Evolutionary conservation across 1,140 invertebrate genomes (phyloP).

Genomic region (Trissolcus basalis): DNA sequence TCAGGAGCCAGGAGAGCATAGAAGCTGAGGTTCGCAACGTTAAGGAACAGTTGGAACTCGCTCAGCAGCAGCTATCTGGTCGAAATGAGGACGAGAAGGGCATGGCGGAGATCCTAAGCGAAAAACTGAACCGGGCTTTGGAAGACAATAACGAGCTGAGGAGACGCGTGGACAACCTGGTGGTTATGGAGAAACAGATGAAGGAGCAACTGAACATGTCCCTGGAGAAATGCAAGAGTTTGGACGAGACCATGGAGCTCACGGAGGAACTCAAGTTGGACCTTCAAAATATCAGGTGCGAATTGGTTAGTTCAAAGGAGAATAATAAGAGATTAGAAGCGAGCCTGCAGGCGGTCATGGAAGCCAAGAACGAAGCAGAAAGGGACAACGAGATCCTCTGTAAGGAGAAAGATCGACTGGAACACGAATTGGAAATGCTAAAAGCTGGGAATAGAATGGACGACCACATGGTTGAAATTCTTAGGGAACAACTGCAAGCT

Average conservation of each 20-base stretch:
- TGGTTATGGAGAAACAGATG: slow-evolving; percentile 52
- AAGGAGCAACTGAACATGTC: slow-evolving; percentile 61
- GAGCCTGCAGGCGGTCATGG: slow-evolving; percentile 45
- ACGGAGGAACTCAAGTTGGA: slow-evolving; percentile 65
- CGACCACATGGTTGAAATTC: slow-evolving; percentile 53
- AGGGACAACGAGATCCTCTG: slow-evolving; percentile 65
- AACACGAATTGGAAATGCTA: slow-evolving; percentile 56
- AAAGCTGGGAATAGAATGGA: slow-evolving; percentile 46
- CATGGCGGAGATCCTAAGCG: slow-evolving; percentile 49
- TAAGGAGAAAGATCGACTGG: slow-evolving; percentile 62
- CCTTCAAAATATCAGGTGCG: slow-evolving; percentile 56
- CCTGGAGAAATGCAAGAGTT: slow-evolving; percentile 60
- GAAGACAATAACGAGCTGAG: slow-evolving; percentile 66
- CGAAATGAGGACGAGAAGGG: slow-evolving; percentile 60
- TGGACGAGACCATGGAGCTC: slow-evolving; percentile 64
- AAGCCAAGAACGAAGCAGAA: slow-evolving; percentile 60
- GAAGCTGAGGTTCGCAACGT: slow-evolving; percentile 61
- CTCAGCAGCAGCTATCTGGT: slow-evolving; percentile 49
- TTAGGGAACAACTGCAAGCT: slow-evolving; percentile 58
- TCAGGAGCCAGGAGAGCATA: slow-evolving; percentile 60
- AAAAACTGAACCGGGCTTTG: slow-evolving; percentile 52
- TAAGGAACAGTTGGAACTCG: slow-evolving; percentile 62
- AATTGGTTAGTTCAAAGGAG: slow-evolving; percentile 50
- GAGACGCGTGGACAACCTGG: slow-evolving; percentile 59
- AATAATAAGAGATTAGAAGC: slow-evolving; percentile 61